phyloP scores from a whole-genome alignment of 2,113 vertebrate species.

The Tonatia bakeri region DNA sequence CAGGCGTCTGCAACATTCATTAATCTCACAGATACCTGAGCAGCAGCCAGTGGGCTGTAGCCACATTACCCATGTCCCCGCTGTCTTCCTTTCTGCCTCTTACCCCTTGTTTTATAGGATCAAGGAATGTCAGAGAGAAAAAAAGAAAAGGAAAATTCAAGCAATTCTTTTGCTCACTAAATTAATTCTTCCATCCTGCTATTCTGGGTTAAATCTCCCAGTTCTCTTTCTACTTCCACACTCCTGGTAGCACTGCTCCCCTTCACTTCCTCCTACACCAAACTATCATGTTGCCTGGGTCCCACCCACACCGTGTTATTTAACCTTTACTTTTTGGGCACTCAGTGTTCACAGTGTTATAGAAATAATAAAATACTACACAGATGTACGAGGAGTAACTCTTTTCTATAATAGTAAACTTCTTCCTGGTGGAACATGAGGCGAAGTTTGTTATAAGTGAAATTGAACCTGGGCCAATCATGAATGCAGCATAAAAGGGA shows the following conservation, averaged over 20 bases:
- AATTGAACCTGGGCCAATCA: conserved; percentile 38
- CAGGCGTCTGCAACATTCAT: not conserved
- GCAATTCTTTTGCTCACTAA: not conserved
- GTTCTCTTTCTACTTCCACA: not conserved
- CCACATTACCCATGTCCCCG: not conserved
- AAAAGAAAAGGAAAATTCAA: not conserved
- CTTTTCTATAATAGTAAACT: not conserved
- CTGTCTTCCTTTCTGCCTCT: not conserved
- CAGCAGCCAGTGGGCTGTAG: not conserved
- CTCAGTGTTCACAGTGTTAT: not conserved
- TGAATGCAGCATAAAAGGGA: conserved; percentile 48
- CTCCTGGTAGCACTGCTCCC: not conserved
- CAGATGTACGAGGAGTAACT: not conserved
- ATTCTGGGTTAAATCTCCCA: not conserved
- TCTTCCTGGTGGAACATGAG: not conserved
- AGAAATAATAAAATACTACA: not conserved
- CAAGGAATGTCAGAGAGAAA: not conserved
- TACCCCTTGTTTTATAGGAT: conserved; percentile 26
- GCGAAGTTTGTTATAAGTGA: conserved; percentile 22
- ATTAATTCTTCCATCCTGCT: not conserved
- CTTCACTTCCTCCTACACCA: not conserved
- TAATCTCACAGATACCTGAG: not conserved
- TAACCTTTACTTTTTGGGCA: not conserved
- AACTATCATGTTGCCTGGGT: not conserved
- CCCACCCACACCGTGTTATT: not conserved